A percentile compares a stretch with the other conserved stretches of the same genome.
Conservation (phyloP, 2,797 vertebrate genomes). For the Microcaecilia unicolor region DNA sequence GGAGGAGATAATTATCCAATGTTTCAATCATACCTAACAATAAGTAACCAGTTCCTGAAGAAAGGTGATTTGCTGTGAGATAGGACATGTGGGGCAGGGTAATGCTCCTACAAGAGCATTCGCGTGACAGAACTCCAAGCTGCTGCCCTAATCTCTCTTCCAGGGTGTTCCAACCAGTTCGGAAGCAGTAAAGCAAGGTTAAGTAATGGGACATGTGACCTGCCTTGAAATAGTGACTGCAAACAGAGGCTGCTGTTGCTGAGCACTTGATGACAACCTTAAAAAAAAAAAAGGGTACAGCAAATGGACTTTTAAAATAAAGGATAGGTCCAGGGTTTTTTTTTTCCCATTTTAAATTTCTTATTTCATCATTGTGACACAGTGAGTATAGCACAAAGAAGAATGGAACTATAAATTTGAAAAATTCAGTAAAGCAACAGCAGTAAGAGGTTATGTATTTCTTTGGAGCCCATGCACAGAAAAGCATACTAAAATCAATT, state of each 20-base stretch:
- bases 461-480: too few species aligned
- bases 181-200: slow-evolving; percentile 98
- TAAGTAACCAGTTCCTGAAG: slow-evolving; percentile 48
- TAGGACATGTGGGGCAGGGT: background rate
- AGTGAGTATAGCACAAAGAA: too few species aligned
- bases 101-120: background rate
- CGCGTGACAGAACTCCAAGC: too few species aligned
- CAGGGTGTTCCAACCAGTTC: slow-evolving; percentile 94
- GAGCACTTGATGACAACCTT: slow-evolving; percentile 82
- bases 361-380: too few species aligned
- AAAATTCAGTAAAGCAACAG: too few species aligned
- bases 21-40: slow-evolving; percentile 43
- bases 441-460: too few species aligned
- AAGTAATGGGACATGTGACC: slow-evolving; percentile 98
- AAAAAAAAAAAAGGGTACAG: slow-evolving; percentile 35
- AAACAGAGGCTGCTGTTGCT: slow-evolving; percentile 91
- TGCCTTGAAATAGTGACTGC: slow-evolving; percentile 94
- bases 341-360: too few species aligned
- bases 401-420: too few species aligned
- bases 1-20: slow-evolving; percentile 48
- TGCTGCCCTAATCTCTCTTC: slow-evolving; percentile 72
- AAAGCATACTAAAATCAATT: too few species aligned
- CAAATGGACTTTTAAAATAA: slow-evolving; percentile 37
- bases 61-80: background rate
- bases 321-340: slow-evolving; percentile 13